Evolutionary conservation across 2,797 vertebrate genomes (phyloP).

Genomic region (Mormyrus hasselquistii): DNA sequence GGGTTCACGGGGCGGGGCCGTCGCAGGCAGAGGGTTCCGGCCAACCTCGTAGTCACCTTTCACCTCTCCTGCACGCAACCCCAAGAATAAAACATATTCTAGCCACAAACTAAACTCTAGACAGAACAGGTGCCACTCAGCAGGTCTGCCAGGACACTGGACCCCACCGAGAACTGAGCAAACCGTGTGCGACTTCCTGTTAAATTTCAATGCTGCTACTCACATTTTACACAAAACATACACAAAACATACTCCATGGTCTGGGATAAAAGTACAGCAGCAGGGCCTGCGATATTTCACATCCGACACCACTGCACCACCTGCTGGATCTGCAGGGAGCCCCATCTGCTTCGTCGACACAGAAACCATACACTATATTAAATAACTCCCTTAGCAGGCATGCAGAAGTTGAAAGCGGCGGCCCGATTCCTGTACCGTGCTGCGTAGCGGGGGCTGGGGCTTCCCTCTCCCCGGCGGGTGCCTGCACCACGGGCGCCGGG

Average conservation of each 20-base stretch:
- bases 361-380: neutral
- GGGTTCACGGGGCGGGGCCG: constrained; percentile 67
- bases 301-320: neutral
- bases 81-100: neutral
- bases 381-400: neutral
- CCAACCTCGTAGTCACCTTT: constrained; percentile 80
- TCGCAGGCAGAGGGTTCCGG: constrained; percentile 59
- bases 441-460: constrained; percentile 35
- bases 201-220: neutral
- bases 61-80: constrained; percentile 64
- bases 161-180: neutral
- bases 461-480: constrained; percentile 40
- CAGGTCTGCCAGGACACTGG: neutral
- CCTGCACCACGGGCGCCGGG: constrained; percentile 44
- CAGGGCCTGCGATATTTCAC: neutral
- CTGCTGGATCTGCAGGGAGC: neutral
- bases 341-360: neutral
- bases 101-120: neutral
- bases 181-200: neutral
- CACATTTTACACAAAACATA: neutral
- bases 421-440: constrained; percentile 50
- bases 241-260: neutral
- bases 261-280: neutral
- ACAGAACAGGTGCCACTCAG: neutral
- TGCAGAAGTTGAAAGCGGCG: neutral